Evolutionary conservation across 2,888 invertebrate genomes (phyloP).

Genomic region (Tachystola acroxantha): DNA sequence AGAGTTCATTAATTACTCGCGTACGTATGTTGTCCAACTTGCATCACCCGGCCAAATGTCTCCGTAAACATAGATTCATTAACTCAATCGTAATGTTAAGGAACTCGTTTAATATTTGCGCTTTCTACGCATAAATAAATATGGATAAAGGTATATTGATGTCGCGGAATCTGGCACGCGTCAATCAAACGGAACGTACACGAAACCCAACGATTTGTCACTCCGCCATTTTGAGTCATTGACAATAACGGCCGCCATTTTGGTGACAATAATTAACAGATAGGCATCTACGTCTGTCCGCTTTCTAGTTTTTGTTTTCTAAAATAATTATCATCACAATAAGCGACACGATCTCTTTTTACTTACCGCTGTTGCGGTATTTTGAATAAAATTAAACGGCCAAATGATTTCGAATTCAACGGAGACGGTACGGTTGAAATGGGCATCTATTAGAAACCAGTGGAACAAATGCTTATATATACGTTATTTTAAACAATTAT

Average conservation of each 20-base stretch:
- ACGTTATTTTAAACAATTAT: conserved; percentile 21
- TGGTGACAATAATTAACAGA: conserved; percentile 77
- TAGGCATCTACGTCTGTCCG: conserved; percentile 64
- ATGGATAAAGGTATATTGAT: conserved; percentile 63
- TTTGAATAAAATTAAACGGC: conserved; percentile 70
- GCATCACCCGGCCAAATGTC: conserved; percentile 33
- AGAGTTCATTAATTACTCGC: conserved; percentile 15
- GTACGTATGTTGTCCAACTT: conserved; percentile 26
- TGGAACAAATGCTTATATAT: conserved; percentile 45
- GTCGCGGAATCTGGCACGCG: conserved; percentile 70
- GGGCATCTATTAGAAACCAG: conserved; percentile 49
- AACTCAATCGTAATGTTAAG: conserved; percentile 60
- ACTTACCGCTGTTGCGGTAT: conserved; percentile 72
- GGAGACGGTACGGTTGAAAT: conserved; percentile 44
- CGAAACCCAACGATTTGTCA: conserved; percentile 71
- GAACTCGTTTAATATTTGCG: conserved; percentile 72
- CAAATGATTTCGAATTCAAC: conserved; percentile 58
- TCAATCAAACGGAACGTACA: conserved; percentile 72
- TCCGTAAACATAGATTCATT: conserved; percentile 57
- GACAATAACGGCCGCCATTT: conserved; percentile 69
- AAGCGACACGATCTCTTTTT: conserved; percentile 69
- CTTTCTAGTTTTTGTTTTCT: conserved; percentile 77
- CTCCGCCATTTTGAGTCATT: conserved; percentile 66
- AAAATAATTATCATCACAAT: conserved; percentile 77
- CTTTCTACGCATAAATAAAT: conserved; percentile 75